A percentile compares a stretch with the other conserved stretches of the same genome.
phyloP scores from a whole-genome alignment of 1,140 invertebrate species.

The Portunus trituberculatus region DNA sequence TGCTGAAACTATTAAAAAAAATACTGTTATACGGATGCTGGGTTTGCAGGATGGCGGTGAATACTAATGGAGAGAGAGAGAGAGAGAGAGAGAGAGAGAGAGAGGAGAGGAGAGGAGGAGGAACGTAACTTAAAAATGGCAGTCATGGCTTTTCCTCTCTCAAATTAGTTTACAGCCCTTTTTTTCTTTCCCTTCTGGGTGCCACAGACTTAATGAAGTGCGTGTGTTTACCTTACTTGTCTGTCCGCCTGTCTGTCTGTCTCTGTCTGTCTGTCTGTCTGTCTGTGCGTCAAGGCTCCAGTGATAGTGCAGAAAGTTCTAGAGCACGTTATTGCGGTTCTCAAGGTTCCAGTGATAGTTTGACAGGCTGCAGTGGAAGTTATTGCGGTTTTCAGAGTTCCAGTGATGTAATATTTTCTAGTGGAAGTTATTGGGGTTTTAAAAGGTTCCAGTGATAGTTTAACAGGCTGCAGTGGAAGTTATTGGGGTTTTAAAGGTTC shows the following conservation, averaged over 20 bases:
- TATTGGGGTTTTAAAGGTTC: no score
- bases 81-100: conserved; percentile 18
- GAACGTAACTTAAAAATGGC: neutral
- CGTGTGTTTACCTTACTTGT: neutral
- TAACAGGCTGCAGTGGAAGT: no score
- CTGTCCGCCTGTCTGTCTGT: neutral
- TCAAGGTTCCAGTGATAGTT: no score
- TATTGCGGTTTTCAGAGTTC: no score
- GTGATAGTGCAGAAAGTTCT: no score
- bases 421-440: no score
- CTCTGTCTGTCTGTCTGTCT: conserved; percentile 15
- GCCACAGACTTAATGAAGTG: neutral
- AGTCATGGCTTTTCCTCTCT: neutral
- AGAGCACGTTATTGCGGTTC: no score
- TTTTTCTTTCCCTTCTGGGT: neutral
- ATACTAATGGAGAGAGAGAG: neutral
- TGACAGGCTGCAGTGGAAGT: no score
- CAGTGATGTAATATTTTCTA: no score
- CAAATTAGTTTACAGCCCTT: neutral
- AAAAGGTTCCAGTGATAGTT: no score
- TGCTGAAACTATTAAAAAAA: neutral
- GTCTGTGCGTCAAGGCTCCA: no score
- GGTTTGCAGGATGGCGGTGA: neutral
- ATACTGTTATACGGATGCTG: neutral
- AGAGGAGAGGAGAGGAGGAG: neutral